phyloP scores from a whole-genome alignment of 2,113 vertebrate species.

The Fregata magnificens region DNA sequence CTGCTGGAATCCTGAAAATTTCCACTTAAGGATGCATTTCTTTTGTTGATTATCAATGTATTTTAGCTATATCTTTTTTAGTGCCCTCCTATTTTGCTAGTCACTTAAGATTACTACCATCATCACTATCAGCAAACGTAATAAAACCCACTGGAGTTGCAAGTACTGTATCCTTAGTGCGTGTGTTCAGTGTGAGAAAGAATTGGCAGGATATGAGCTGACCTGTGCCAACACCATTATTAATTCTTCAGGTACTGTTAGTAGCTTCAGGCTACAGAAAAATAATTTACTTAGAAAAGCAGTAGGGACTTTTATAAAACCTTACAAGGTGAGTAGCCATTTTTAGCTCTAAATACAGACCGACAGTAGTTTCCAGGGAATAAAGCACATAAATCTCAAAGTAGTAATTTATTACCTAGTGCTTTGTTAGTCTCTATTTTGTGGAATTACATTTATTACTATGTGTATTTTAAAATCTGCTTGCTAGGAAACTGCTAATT shows the following conservation, averaged over 20 bases:
- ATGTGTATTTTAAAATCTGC: background rate
- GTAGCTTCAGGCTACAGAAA: constrained; percentile 39
- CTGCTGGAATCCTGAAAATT: background rate
- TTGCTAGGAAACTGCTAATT: background rate
- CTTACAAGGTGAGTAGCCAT: background rate
- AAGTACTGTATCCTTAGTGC: background rate
- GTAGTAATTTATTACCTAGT: background rate
- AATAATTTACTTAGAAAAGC: constrained; percentile 57
- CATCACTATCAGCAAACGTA: background rate
- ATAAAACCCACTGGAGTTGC: background rate
- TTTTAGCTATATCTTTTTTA: background rate
- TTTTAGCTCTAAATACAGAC: constrained; percentile 27
- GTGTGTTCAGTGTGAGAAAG: background rate
- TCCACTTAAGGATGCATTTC: background rate
- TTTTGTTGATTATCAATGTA: background rate
- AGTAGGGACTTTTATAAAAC: background rate
- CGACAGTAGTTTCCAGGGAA: background rate
- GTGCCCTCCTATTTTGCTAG: background rate
- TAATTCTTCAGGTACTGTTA: constrained; percentile 49
- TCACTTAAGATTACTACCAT: background rate
- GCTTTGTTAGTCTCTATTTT: background rate
- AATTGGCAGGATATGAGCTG: background rate
- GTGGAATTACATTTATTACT: background rate
- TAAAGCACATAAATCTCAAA: background rate
- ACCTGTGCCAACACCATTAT: constrained; percentile 20